Evolutionary conservation across 2,888 invertebrate species (phyloP).

Genomic region (Drosophila basisetae): DNA sequence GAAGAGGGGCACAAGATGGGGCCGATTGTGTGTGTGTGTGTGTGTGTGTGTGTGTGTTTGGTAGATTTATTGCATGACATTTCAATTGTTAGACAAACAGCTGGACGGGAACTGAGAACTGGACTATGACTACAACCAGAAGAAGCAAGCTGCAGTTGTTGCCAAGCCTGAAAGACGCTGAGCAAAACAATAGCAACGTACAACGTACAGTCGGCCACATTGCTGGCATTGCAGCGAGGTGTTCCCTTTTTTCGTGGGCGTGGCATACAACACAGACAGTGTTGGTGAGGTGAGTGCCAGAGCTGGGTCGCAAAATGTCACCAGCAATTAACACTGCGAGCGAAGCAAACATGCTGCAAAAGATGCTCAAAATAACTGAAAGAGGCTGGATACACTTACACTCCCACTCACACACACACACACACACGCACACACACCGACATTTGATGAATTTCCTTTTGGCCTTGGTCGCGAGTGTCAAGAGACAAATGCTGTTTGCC

Average conservation of each 20-base stretch:
- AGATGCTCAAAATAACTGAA: slow-evolving; percentile 68
- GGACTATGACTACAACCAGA: slow-evolving; percentile 44
- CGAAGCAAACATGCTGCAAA: slow-evolving; percentile 35
- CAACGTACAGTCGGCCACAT: slow-evolving; percentile 17
- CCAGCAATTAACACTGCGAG: slow-evolving; percentile 68
- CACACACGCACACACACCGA: slow-evolving; percentile 29
- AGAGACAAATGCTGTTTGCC: slow-evolving; percentile 53
- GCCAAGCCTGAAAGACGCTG: slow-evolving; percentile 65
- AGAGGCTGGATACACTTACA: slow-evolving; percentile 36
- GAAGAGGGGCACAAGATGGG: slow-evolving; percentile 2
- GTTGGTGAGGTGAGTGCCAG: slow-evolving; percentile 20
- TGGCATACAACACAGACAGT: neutral
- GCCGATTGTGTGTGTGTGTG: slow-evolving; percentile 17
- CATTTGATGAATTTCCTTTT: slow-evolving; percentile 76
- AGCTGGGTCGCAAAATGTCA: slow-evolving; percentile 61
- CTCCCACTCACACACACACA: neutral
- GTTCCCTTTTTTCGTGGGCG: slow-evolving; percentile 15
- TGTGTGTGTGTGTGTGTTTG: slow-evolving; percentile 48
- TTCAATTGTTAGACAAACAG: slow-evolving; percentile 80
- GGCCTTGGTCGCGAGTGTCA: slow-evolving; percentile 77
- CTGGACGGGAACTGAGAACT: slow-evolving; percentile 67
- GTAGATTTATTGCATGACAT: slow-evolving; percentile 79
- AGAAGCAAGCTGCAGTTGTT: slow-evolving; percentile 51
- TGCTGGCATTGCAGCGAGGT: slow-evolving; percentile 28
- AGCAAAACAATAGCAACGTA: slow-evolving; percentile 42